Percentiles rank a stretch among this genome's conserved stretches.
These are phyloP conservation scores for Hemibagrus guttatus DNA, from an alignment of 2,797 vertebrate species.

Conservation along the genomic window DNA sequence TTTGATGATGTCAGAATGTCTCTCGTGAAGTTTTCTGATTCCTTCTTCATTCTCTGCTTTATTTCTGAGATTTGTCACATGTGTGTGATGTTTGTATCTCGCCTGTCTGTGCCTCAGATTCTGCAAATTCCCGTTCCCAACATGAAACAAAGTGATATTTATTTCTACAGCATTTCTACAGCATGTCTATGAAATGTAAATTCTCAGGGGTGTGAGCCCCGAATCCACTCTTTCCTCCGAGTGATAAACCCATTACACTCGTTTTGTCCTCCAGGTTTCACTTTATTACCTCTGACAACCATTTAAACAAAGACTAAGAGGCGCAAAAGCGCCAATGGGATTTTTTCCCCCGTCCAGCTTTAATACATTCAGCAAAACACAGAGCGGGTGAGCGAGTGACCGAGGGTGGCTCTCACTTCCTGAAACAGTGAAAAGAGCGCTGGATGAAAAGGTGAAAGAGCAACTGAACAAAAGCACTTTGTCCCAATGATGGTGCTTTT, in stretches of 20 bases:
- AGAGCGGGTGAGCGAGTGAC: conserved; percentile 59
- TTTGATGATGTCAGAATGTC: too few relatives aligned
- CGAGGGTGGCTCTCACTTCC: conserved; percentile 86
- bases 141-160: too few relatives aligned
- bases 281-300: conserved; percentile 97
- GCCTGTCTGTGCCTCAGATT: too few relatives aligned
- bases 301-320: conserved; percentile 96
- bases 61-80: too few relatives aligned
- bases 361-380: conserved; percentile 87
- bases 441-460: conserved; percentile 78
- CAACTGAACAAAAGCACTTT: conserved; percentile 82
- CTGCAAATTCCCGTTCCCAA: too few relatives aligned
- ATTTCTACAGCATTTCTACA: too few relatives aligned
- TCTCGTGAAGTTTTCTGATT: too few relatives aligned
- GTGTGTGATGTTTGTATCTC: too few relatives aligned
- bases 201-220: conserved; percentile 62
- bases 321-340: conserved; percentile 75
- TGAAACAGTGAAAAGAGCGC: conserved; percentile 84
- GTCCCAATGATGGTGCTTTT: conserved; percentile 75
- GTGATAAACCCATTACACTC: conserved; percentile 85
- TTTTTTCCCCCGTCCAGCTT: conserved; percentile 71
- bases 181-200: not conserved
- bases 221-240: conserved; percentile 75
- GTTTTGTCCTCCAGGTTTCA: conserved; percentile 93
- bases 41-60: too few relatives aligned